A percentile compares a stretch with the other conserved stretches of the same genome.
Evolutionary conservation across 2,797 vertebrate genomes (phyloP).

Genomic region (Poeciliopsis turneri): DNA sequence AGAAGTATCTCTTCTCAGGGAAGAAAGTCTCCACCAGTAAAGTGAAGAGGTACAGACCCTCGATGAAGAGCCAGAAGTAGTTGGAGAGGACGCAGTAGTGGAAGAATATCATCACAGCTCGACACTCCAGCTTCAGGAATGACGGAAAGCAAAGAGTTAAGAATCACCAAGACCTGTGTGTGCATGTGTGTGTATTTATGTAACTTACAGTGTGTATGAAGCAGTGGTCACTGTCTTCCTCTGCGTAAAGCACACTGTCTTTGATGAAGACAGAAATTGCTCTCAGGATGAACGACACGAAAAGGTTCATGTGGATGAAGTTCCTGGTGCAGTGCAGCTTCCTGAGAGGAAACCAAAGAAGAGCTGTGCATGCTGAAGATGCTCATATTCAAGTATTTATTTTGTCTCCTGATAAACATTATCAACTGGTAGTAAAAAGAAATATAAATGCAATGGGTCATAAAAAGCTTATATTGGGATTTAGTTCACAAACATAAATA

Average conservation of each 20-base stretch:
- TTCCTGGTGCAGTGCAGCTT: constrained; percentile 97
- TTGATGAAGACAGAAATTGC: constrained; percentile 98
- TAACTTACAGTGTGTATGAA: constrained; percentile 88
- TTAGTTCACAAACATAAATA: not conserved
- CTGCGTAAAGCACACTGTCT: constrained; percentile 90
- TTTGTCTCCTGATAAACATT: not conserved
- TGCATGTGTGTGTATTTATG: constrained; percentile 2
- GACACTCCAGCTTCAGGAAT: constrained; percentile 88
- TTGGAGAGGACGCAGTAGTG: constrained; percentile 98
- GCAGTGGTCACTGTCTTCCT: constrained; percentile 92
- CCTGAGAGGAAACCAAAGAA: constrained; percentile 67
- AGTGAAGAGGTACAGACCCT: constrained; percentile 96
- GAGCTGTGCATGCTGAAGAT: not conserved
- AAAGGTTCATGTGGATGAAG: constrained; percentile 99
- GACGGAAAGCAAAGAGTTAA: not conserved
- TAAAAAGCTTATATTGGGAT: not conserved
- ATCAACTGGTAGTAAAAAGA: not conserved
- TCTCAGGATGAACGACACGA: constrained; percentile 94
- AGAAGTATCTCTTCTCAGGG: constrained; percentile 95
- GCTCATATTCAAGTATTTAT: not conserved
- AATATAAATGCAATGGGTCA: no score
- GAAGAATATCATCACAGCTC: constrained; percentile 95
- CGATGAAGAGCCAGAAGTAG: constrained; percentile 99
- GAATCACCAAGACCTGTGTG: not conserved
- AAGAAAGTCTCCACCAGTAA: constrained; percentile 96